Evolutionary conservation across 2,888 invertebrate species (phyloP).

Genomic region (Lasius fuliginosus): DNA sequence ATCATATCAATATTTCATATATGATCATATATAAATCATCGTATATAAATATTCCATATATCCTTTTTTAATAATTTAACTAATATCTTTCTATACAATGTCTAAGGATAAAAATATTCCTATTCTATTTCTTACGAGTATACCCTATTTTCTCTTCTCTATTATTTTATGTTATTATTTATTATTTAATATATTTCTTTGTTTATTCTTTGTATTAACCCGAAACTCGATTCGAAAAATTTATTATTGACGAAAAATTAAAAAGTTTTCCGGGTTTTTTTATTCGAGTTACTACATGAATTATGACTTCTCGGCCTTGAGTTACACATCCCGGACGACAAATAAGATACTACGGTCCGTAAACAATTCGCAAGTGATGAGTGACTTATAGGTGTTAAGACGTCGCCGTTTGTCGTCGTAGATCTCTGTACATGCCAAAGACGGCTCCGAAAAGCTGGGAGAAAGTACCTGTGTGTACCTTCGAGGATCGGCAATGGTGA

Average conservation of each 20-base stretch:
- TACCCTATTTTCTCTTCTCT: not conserved
- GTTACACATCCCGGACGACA: conserved; percentile 52
- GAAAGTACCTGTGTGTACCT: conserved; percentile 76
- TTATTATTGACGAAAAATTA: not conserved
- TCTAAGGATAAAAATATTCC: not conserved
- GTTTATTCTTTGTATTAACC: not conserved
- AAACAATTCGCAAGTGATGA: conserved; percentile 58
- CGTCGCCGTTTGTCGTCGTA: conserved; percentile 15
- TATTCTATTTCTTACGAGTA: not conserved
- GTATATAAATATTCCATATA: not conserved
- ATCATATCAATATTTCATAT: not conserved
- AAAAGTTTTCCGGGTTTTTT: not conserved
- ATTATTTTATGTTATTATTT: not conserved
- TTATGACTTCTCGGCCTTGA: conserved; percentile 33
- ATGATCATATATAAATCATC: not conserved
- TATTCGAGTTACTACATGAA: not conserved
- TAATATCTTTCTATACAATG: not conserved
- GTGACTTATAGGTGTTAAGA: not conserved
- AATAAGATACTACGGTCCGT: conserved; percentile 53
- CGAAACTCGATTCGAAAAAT: not conserved
- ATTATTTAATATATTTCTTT: not conserved
- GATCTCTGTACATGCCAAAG: conserved; percentile 62
- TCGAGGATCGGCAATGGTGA: conserved; percentile 62
- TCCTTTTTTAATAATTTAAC: not conserved
- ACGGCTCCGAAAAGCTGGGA: conserved; percentile 76